Evolutionary conservation across 2,888 invertebrate genomes (phyloP), one percentile per base, ranked within the genome.

Genomic region (Leucophenga maculata): DNA sequence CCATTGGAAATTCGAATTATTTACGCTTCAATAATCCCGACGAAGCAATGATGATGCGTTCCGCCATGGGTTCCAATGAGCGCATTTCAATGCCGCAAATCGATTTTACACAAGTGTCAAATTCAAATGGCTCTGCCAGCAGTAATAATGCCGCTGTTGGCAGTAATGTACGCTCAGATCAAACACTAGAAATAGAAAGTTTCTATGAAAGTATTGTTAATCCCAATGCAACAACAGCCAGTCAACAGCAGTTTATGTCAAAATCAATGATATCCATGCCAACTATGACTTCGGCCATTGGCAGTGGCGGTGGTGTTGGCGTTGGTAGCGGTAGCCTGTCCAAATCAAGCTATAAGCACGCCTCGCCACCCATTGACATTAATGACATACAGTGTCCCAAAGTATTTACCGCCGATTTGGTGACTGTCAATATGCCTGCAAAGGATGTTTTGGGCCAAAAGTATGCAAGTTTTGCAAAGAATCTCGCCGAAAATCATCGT

Each of bases 11-110:
- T 65, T 95, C 97, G 66, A 96, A 95, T 89, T 96, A 95, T 89
- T 93, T 97, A 88, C 93, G 97, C 54, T 97, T 96, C 90, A 97
- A 97, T 89, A 95, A 97, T 88, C 97, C 97, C 0, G 94, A 94
- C 67, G 96, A 97, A 86, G 96, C 96, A 4, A 93, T 94, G 87
- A 91, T 95, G 79, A 94, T 96, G 91, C 95, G 95, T 88, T 94
- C 95, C 0, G 94, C 94, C 6, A 90, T 96, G 74, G 90, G 87
- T 69, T 88, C 88, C 44, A 92, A 94, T 71, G 92, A 93, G 1
- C 87, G 94, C 85, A 93, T 94, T 74, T 94, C 94, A 60, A 94
- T 94, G 93, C 92, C 94, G 31, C 94, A 95, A 11, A 92, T 94
- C 75, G 93, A 92, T 79, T 94, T 93, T 83, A 85, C 85, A 20